Conservation (phyloP, 2,797 vertebrate genomes). For the Botia kubotai region DNA sequence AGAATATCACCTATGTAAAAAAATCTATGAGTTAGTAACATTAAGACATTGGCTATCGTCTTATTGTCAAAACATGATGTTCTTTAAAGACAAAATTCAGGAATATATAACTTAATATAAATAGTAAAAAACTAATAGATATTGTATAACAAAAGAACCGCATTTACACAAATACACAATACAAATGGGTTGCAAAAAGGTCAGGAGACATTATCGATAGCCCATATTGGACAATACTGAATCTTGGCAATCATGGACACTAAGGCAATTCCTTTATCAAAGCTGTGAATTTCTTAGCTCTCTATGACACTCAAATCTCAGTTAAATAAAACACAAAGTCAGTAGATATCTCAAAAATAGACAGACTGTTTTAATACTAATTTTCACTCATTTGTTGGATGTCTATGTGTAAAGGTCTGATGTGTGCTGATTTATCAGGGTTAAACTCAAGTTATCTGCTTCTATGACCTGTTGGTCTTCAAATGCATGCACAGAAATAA, state of each 20-base stretch:
- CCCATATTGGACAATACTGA: slow-evolving; percentile 33
- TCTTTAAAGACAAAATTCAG: slow-evolving; percentile 48
- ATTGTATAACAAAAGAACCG: slow-evolving; percentile 68
- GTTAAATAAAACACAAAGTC: neutral
- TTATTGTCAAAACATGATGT: neutral
- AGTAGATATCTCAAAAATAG: slow-evolving; percentile 12
- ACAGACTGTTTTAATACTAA: slow-evolving; percentile 10
- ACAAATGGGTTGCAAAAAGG: neutral
- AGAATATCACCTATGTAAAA: neutral
- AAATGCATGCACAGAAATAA: neutral
- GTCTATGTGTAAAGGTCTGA: neutral
- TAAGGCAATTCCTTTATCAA: slow-evolving; percentile 20
- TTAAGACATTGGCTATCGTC: slow-evolving; percentile 1
- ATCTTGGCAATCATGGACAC: slow-evolving; percentile 22
- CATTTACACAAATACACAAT: slow-evolving; percentile 80
- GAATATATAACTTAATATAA: slow-evolving; percentile 84
- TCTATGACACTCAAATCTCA: neutral
- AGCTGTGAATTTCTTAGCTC: neutral
- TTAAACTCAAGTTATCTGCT: neutral
- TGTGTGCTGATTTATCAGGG: neutral
- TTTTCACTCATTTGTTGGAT: slow-evolving; percentile 6
- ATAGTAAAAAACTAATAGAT: slow-evolving; percentile 82
- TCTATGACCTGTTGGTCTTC: neutral
- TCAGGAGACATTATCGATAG: neutral
- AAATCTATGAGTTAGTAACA: slow-evolving; percentile 19